Evolutionary conservation across 1,140 invertebrate genomes (phyloP).

Genomic region (Varroa destructor): DNA sequence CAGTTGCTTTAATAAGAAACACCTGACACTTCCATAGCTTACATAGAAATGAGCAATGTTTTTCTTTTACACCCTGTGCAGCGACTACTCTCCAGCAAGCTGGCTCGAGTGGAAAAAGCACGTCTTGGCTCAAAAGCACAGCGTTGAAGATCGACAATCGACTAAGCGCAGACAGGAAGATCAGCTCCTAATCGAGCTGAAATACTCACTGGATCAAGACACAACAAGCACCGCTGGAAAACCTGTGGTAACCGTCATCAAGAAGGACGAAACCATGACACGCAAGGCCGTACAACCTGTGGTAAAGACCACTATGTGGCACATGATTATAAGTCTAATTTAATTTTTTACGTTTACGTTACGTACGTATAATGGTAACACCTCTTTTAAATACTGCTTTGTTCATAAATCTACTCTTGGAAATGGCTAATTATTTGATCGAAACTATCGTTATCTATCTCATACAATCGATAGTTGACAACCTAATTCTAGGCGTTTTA

Average conservation of each 20-base stretch:
- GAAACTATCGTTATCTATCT: no score
- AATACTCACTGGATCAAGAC: slow-evolving; percentile 15
- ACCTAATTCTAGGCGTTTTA: no score
- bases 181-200: slow-evolving; percentile 1
- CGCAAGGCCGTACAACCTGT: slow-evolving; percentile 5
- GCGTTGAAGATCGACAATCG: slow-evolving; percentile 4
- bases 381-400: no score
- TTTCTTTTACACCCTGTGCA: neutral
- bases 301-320: neutral
- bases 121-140: slow-evolving; percentile 23
- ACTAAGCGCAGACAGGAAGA: slow-evolving; percentile 5
- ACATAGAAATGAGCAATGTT: no score
- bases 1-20: no score
- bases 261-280: slow-evolving; percentile 24
- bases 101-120: slow-evolving; percentile 26
- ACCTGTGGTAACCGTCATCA: slow-evolving; percentile 12
- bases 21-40: no score
- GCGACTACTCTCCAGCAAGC: slow-evolving; percentile 17
- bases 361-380: no score
- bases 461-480: no score
- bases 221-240: neutral
- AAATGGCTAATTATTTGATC: no score
- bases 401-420: no score
- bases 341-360: no score
- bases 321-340: no score